Evolutionary conservation across 2,888 invertebrate species (phyloP), one percentile per base, ranked within the genome.

Genomic region (Theodoxus fluviatilis): DNA sequence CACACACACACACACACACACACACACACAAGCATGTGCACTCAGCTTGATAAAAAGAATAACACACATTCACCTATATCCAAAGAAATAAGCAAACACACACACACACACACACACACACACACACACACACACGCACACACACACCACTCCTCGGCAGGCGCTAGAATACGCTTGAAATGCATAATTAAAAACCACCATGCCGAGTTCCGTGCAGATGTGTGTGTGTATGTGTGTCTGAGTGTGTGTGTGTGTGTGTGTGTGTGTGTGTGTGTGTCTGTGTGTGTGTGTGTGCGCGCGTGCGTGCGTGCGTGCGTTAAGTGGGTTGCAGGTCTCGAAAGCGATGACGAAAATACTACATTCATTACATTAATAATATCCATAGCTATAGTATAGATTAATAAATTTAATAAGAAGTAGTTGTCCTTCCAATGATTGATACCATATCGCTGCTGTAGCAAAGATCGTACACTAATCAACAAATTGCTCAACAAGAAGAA

Each of bases 251-350:
- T 57, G 12, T 57, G 12, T 25, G 57, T 57, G 57, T 57, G 57
- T 57, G 12, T 57, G 28, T 57, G 57, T 57, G 57, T 57, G 57
- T 12, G 57, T 12, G 9, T 57, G 57, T 57, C 4, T 12, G 57
- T 57, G 57, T 57, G 57, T 12, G 57, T 57, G 57, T 57, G 28
- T 25, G 57, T 43, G 57, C 31, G 57, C 31, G 57, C 31, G 57
- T 57, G 9, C n/a, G n/a, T n/a, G n/a, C n/a, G n/a, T n/a, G n/a
- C n/a, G n/a, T n/a, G n/a, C n/a, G n/a, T n/a, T n/a, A 3, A 15
- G 57, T 57, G 57, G 2, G 3, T 57, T n/a, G n/a, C n/a, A n/a
- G n/a, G n/a, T n/a, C n/a, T n/a, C n/a, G n/a, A n/a, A n/a, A n/a
- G n/a, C n/a, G n/a, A n/a, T n/a, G n/a, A n/a, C n/a, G n/a, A n/a